Evolutionary conservation across 2,797 vertebrate species (phyloP), one percentile per base, ranked within the genome.

Genomic region (Schizopygopsis pylzovi): DNA sequence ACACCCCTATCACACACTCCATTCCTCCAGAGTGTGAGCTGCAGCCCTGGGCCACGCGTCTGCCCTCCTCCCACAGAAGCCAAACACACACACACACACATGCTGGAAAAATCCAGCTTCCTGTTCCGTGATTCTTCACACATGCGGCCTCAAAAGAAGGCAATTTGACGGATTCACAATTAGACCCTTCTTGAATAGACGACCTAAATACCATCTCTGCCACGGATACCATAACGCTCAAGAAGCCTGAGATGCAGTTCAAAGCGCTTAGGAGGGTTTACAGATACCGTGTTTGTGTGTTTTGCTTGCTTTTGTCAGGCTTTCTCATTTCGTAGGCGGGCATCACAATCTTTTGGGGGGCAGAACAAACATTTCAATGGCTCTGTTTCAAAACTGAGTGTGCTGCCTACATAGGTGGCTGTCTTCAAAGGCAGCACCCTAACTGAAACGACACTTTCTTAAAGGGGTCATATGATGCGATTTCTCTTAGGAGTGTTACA

Each of bases 141-240:
- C 82, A 76, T 33, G 43, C 33, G 37, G 73, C 22, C 63, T 85
- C 67, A 87, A 86, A 89, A 75, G 81, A 88, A 87, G 82, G 28
- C 84, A 76, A 79, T 82, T 85, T 84, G 87, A 89, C 65, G 54
- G 87, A 59, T 87, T 87, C 67, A 88, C 89, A 86, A 87, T 86
- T 90, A 88, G 85, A 81, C 56, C 71, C 76, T 90, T 87, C 37
- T 28, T 88, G 85, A 90, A 90, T 81, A 81, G 87, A 41, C 81
- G 87, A 88, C 65, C 85, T 86, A 67, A 90, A 88, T 79, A 86
- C 70, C 87, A 89, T 87, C 77, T 68, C 82, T 88, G 85, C 79
- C 77, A 84, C 87, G 52, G 77, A 61, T 73, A 61, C 84, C 67
- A 70, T 82, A 88, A 76, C 54, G 39, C 37, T 86, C 77, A 78